A percentile compares a stretch with the other conserved stretches of the same genome.
These are phyloP conservation scores for Budorcas taxicolor DNA, from an alignment of 2,113 vertebrate genomes.

Conservation along the genomic window DNA sequence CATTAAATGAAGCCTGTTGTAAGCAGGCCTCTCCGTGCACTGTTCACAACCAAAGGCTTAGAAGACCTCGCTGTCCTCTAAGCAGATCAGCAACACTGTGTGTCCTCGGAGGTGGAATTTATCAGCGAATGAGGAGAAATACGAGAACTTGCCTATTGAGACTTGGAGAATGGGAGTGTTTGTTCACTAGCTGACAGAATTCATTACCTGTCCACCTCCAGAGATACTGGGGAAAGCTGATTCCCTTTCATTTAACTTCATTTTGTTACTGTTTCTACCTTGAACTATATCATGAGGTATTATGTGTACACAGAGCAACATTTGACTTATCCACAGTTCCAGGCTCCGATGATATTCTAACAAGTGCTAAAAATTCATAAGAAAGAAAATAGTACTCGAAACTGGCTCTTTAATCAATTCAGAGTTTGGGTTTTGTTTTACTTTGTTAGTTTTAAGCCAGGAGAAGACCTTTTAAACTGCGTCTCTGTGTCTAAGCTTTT, in stretches of 20 bases:
- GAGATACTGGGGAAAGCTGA: neutral
- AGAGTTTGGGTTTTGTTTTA: neutral
- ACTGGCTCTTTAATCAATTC: neutral
- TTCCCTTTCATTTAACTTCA: neutral
- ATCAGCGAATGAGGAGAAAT: neutral
- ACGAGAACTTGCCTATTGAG: neutral
- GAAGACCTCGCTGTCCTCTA: neutral
- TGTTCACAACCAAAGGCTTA: neutral
- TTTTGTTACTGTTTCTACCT: neutral
- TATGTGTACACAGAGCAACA: neutral
- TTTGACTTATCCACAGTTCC: neutral
- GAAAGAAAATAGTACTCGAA: neutral
- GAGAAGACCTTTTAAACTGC: neutral
- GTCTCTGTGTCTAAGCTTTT: slow-evolving; percentile 15
- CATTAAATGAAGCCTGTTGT: neutral
- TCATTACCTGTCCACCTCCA: neutral
- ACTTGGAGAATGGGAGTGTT: neutral
- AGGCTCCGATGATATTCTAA: neutral
- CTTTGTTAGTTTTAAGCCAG: neutral
- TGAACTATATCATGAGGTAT: neutral
- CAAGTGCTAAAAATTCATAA: neutral
- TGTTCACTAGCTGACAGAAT: neutral
- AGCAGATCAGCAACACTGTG: neutral
- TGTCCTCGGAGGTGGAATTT: neutral
- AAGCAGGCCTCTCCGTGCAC: neutral